phyloP scores from a whole-genome alignment of 2,888 invertebrate genomes.

The Temnothorax unifasciatus region DNA sequence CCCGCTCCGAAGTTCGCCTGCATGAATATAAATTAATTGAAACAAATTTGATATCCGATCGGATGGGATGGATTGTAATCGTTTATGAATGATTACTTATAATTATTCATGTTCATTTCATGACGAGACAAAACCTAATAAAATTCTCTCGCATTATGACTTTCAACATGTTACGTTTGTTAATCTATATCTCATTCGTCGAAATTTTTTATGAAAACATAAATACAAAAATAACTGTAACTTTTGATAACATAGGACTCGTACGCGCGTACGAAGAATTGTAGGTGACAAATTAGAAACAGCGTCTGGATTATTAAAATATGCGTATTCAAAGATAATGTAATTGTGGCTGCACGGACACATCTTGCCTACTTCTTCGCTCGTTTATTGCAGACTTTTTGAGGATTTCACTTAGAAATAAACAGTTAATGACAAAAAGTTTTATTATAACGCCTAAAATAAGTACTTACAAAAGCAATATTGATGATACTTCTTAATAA shows the following conservation, averaged over 20 bases:
- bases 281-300: background rate
- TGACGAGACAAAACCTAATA: background rate
- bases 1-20: slow-evolving; percentile 1
- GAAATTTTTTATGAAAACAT: background rate
- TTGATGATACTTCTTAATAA: background rate
- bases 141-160: background rate
- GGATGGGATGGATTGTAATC: slow-evolving; percentile 13
- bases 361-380: background rate
- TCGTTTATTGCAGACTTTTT: background rate
- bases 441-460: background rate
- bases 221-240: background rate
- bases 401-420: background rate
- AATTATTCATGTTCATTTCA: slow-evolving; percentile 14
- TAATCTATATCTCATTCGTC: background rate
- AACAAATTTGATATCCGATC: slow-evolving; percentile 38
- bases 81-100: slow-evolving; percentile 36
- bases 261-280: background rate
- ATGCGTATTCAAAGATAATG: background rate
- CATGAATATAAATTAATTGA: slow-evolving; percentile 50
- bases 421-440: no score
- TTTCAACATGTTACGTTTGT: background rate
- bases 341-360: background rate
- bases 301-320: background rate
- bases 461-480: background rate
- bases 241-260: background rate